These are phyloP conservation scores for Rattus rattus DNA, from an alignment of 2,113 vertebrate genomes.

Conservation along the genomic window DNA sequence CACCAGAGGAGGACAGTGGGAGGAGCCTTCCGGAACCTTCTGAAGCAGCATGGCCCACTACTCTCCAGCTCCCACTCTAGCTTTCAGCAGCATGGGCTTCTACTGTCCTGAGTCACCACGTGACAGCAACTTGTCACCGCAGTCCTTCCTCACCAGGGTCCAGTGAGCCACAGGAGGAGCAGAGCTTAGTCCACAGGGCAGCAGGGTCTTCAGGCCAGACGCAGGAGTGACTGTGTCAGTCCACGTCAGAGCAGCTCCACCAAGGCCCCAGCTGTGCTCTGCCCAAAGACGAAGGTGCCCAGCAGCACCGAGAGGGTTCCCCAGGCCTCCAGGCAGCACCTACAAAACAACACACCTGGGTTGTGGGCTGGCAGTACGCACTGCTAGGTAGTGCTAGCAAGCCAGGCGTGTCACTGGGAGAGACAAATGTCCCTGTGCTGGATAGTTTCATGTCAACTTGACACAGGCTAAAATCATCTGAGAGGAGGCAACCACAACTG, in stretches of 20 bases:
- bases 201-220: rapidly evolving
- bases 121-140: rapidly evolving
- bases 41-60: rapidly evolving
- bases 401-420: rapidly evolving
- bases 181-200: neutral
- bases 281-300: slow-evolving; percentile 95
- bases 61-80: neutral
- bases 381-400: rapidly evolving
- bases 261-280: slow-evolving; percentile 92
- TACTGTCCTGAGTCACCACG: neutral
- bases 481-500: neutral
- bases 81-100: rapidly evolving
- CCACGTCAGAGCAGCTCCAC: slow-evolving; percentile 86
- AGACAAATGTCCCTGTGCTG: neutral
- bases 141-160: neutral
- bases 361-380: neutral
- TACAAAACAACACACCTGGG: slow-evolving; percentile 9
- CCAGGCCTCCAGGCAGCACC: slow-evolving; percentile 90
- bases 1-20: too few species aligned
- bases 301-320: slow-evolving; percentile 90
- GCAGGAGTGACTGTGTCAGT: rapidly evolving
- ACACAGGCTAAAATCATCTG: neutral
- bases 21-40: neutral
- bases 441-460: neutral
- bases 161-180: neutral